Conservation (phyloP, 2,113 vertebrate species). For the Nesoenas mayeri region DNA sequence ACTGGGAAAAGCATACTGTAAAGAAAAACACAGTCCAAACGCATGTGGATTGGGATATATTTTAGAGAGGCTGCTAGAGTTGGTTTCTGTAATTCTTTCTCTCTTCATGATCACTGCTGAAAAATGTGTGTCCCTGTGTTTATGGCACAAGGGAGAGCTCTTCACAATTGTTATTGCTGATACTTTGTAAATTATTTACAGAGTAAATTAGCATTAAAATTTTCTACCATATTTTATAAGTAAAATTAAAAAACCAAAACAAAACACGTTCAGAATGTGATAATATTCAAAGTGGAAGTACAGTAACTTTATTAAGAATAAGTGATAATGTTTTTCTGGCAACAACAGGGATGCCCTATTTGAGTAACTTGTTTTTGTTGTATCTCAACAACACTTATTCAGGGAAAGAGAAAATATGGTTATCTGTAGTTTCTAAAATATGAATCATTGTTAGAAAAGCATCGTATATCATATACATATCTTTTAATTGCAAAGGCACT, state of each 20-base stretch:
- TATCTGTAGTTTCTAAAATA: not conserved
- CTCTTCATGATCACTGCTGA: not conserved
- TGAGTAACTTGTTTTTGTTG: not conserved
- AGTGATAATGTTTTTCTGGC: not conserved
- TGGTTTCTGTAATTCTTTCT: not conserved
- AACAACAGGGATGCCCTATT: not conserved
- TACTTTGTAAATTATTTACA: not conserved
- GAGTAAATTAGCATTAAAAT: not conserved
- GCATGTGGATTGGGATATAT: not conserved
- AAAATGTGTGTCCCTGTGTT: not conserved
- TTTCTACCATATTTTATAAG: not conserved
- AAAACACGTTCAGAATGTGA: not conserved
- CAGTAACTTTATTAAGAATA: not conserved
- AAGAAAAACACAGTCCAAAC: not conserved
- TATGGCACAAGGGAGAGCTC: not conserved
- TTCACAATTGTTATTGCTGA: not conserved
- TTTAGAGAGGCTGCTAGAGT: not conserved
- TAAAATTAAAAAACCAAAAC: not conserved
- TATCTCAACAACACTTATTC: not conserved
- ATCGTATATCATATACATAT: not conserved
- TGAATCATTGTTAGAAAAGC: not conserved
- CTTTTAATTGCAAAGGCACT: not conserved
- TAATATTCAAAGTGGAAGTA: not conserved
- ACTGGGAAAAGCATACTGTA: not conserved
- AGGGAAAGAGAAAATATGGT: not conserved